Percentiles rank a stretch among this genome's conserved stretches.
These are phyloP conservation scores for Cephus cinctus DNA, from an alignment of 1,140 invertebrate genomes.

Conservation along the genomic window DNA sequence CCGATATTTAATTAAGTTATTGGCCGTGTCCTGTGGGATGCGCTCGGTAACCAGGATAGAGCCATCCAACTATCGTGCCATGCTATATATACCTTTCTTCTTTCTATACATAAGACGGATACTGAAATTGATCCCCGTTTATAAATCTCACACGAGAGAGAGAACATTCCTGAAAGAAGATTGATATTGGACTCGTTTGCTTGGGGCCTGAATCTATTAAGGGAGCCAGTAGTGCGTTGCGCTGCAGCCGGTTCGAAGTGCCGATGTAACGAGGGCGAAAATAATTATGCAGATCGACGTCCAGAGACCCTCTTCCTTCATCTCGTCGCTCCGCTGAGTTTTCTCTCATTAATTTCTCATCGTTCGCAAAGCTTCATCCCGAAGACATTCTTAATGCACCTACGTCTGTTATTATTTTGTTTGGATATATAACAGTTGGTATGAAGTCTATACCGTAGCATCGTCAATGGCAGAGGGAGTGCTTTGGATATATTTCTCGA, in stretches of 20 bases:
- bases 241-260: not conserved
- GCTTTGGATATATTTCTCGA: no score
- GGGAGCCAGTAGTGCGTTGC: not conserved
- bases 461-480: no score
- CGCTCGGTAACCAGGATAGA: no score
- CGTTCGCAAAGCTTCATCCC: not conserved
- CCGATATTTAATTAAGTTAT: slow-evolving; percentile 31
- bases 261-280: slow-evolving; percentile 20
- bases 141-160: slow-evolving; percentile 8
- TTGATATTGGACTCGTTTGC: slow-evolving; percentile 5
- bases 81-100: no score
- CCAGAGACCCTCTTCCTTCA: not conserved
- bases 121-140: no score
- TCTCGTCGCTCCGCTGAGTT: slow-evolving; percentile 10
- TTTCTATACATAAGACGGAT: no score
- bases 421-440: no score
- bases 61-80: no score
- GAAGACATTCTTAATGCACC: no score
- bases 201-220: slow-evolving; percentile 12
- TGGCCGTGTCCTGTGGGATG: no score
- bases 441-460: no score
- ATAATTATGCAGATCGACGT: slow-evolving; percentile 19
- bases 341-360: slow-evolving; percentile 21
- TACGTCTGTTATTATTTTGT: no score
- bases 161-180: not conserved